Conservation (phyloP, 1,140 invertebrate species). For the Saccostrea cuccullata region DNA sequence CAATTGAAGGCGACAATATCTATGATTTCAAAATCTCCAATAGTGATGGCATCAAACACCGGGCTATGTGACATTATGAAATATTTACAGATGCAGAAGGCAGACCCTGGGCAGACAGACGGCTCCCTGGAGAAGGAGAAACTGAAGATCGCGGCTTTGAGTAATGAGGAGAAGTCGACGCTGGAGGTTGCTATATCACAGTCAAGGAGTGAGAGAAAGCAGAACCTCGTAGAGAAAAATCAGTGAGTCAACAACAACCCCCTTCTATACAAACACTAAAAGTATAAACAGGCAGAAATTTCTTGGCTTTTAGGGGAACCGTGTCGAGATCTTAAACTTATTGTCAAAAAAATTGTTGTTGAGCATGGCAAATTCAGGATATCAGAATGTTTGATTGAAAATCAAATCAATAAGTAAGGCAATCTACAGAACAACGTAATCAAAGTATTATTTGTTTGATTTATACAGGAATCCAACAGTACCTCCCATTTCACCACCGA, state of each 20-base stretch:
- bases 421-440: no score
- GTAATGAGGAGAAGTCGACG: neutral
- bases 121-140: neutral
- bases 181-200: neutral
- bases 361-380: no score
- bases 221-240: neutral
- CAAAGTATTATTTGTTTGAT: neutral
- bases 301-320: no score
- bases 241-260: neutral
- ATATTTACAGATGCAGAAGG: conserved; percentile 28
- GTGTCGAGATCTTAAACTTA: no score
- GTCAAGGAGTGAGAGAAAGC: neutral
- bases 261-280: no score
- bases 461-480: neutral
- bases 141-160: conserved; percentile 1
- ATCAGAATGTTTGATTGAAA: no score
- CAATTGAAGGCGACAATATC: conserved; percentile 37
- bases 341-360: no score
- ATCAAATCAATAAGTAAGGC: no score
- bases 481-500: neutral
- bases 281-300: no score
- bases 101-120: neutral
- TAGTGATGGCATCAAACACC: conserved; percentile 43
- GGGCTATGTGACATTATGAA: neutral
- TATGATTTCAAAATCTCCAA: conserved; percentile 42